Conservation (phyloP, 2,888 invertebrate genomes). For the Macrosoma leucophasiata region DNA sequence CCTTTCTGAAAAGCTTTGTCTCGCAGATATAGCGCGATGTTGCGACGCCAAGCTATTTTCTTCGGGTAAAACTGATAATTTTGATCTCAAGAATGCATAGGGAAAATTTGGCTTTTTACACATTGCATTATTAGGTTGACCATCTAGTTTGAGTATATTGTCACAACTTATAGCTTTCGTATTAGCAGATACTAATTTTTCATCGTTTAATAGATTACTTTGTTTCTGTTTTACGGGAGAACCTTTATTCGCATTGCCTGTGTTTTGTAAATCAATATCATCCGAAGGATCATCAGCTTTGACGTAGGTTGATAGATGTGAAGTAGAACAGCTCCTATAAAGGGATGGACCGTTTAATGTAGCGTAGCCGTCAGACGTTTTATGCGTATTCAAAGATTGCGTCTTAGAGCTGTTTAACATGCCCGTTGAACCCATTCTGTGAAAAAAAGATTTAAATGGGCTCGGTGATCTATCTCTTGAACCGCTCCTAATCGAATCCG, state of each 20-base stretch:
- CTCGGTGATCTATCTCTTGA: constrained; percentile 77
- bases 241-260: constrained; percentile 50
- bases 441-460: constrained; percentile 82
- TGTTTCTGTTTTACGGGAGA: constrained; percentile 50
- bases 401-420: constrained; percentile 79
- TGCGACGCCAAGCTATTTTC: constrained; percentile 78
- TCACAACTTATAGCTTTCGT: constrained; percentile 83
- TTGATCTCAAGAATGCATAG: constrained; percentile 85
- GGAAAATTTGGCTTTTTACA: constrained; percentile 82
- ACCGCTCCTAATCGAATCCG: constrained; percentile 64
- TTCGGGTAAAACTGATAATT: constrained; percentile 85
- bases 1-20: constrained; percentile 72
- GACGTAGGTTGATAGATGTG: constrained; percentile 83
- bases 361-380: constrained; percentile 49
- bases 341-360: constrained; percentile 68
- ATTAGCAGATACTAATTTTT: constrained; percentile 58
- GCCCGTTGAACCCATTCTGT: constrained; percentile 85
- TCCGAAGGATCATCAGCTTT: constrained; percentile 89
- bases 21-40: constrained; percentile 62
- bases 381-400: constrained; percentile 58
- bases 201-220: constrained; percentile 46
- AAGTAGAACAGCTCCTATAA: constrained; percentile 86
- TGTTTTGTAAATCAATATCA: constrained; percentile 79
- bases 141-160: constrained; percentile 79
- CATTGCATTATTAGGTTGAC: constrained; percentile 58